These are phyloP conservation scores for Rhea americana DNA, from an alignment of 2,113 vertebrate genomes.

Conservation along the genomic window DNA sequence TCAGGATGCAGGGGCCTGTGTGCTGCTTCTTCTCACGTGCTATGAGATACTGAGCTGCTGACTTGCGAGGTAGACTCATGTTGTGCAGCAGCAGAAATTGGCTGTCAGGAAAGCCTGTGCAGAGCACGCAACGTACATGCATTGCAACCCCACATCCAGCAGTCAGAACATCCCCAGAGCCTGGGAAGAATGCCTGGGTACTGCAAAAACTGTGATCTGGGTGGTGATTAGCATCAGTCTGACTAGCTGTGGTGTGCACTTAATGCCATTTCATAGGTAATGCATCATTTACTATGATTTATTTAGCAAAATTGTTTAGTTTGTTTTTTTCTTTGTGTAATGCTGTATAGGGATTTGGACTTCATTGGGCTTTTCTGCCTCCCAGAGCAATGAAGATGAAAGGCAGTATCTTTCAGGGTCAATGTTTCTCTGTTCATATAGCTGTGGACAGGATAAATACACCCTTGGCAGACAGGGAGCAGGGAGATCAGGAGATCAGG, in stretches of 20 bases:
- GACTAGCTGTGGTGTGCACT: not conserved
- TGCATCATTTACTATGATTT: fast-evolving
- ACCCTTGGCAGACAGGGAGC: fast-evolving
- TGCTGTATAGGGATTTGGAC: not conserved
- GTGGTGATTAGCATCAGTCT: not conserved
- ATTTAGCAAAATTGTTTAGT: not conserved
- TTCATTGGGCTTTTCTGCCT: not conserved
- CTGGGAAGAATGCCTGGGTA: fast-evolving
- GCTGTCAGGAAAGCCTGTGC: not conserved
- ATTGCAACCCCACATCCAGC: fast-evolving
- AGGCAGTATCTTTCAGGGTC: not conserved
- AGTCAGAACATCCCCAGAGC: fast-evolving
- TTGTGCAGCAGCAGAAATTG: not conserved
- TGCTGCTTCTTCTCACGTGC: fast-evolving
- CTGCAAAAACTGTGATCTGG: not conserved
- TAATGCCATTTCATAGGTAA: not conserved
- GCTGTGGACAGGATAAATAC: not conserved
- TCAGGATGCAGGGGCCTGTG: fast-evolving
- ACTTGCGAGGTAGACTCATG: fast-evolving
- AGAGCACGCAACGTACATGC: fast-evolving
- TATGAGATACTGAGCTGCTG: fast-evolving
- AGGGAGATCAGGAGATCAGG: not conserved
- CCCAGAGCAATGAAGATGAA: fast-evolving
- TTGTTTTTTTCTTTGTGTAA: not conserved
- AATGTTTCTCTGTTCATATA: not conserved